phyloP scores from a whole-genome alignment of 92 coral and sea anemone species.

The Epizoanthus rinbou region DNA sequence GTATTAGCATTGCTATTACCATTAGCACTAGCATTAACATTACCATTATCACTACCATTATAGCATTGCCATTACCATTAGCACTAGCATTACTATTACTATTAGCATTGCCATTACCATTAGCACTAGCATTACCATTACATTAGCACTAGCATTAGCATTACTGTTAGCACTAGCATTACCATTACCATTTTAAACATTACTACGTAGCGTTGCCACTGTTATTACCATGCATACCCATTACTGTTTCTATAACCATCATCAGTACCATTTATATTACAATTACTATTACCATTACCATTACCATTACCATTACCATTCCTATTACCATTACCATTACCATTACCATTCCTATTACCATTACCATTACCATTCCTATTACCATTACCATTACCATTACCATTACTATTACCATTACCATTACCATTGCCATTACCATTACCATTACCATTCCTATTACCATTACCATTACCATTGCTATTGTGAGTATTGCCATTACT shows the following conservation, averaged over 20 bases:
- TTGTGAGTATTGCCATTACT: not conserved
- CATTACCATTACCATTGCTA: constrained; percentile 11
- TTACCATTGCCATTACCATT: constrained; percentile 22
- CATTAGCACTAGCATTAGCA: not conserved
- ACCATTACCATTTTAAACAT: not conserved
- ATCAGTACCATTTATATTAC: constrained; percentile 26
- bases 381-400: not conserved
- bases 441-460: constrained; percentile 30
- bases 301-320: constrained; percentile 29
- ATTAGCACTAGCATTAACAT: too few species aligned
- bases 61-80: too few species aligned
- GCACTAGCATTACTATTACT: too few species aligned
- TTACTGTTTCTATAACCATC: not conserved
- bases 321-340: not conserved
- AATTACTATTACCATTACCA: constrained; percentile 33
- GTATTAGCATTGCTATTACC: too few species aligned
- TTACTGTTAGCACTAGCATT: too few species aligned
- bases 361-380: constrained; percentile 30
- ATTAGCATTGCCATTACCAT: not conserved
- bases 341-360: constrained; percentile 6
- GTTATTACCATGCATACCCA: too few species aligned
- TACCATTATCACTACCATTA: too few species aligned
- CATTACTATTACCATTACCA: constrained; percentile 31
- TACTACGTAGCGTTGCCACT: not conserved
- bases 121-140: not conserved